phyloP scores from a whole-genome alignment of 2,888 invertebrate genomes.

The Tetragnatha montana region DNA sequence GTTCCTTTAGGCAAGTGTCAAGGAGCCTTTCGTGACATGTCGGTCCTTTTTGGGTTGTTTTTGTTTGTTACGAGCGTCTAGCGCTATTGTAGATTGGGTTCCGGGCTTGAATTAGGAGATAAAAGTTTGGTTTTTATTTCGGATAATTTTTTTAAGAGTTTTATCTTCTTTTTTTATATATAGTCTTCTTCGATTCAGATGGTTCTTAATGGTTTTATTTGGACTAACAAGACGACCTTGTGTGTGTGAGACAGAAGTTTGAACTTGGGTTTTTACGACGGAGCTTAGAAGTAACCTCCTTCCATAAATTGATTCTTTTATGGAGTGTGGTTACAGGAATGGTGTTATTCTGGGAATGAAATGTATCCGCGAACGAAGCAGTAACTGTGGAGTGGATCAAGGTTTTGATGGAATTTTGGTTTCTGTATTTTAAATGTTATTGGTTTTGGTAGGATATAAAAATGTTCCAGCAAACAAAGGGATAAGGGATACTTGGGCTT shows the following conservation, averaged over 20 bases:
- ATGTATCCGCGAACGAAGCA: too few relatives aligned
- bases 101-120: conserved; percentile 3
- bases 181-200: neutral
- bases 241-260: neutral
- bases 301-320: too few relatives aligned
- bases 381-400: too few relatives aligned
- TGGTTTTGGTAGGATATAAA: too few relatives aligned
- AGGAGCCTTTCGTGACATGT: conserved; percentile 48
- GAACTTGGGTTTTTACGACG: neutral
- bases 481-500: too few relatives aligned
- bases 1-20: conserved; percentile 55
- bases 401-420: too few relatives aligned
- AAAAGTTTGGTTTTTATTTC: conserved; percentile 4
- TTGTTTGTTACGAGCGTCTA: conserved; percentile 29
- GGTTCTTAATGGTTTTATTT: conserved; percentile 11
- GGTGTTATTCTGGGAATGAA: too few relatives aligned
- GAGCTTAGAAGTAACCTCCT: neutral
- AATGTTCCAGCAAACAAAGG: too few relatives aligned
- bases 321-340: too few relatives aligned
- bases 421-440: too few relatives aligned
- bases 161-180: neutral
- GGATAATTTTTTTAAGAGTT: neutral
- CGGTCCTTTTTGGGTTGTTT: conserved; percentile 11
- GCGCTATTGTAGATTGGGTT: conserved; percentile 34
- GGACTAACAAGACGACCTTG: neutral